These are phyloP conservation scores for Megaceryle torquata DNA, from an alignment of 2,113 vertebrate genomes.

Conservation along the genomic window DNA sequence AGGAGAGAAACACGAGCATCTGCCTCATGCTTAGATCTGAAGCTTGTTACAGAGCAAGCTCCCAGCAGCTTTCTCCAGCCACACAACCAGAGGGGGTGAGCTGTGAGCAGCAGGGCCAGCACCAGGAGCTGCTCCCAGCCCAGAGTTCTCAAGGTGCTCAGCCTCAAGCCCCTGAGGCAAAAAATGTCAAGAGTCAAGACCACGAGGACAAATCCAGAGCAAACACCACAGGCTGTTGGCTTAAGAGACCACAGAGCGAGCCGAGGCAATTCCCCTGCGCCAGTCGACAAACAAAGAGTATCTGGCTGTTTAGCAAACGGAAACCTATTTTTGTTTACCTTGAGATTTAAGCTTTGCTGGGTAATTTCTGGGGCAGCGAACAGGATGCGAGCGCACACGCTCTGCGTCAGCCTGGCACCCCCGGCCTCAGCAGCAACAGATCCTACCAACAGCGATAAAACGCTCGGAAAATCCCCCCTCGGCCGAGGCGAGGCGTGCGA, in stretches of 20 bases:
- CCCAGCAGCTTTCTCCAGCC: background rate
- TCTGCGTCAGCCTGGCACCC: background rate
- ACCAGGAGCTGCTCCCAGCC: background rate
- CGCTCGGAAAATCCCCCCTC: background rate
- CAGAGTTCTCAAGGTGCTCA: background rate
- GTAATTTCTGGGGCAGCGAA: background rate
- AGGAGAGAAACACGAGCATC: background rate
- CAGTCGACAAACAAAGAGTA: background rate
- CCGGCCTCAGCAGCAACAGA: background rate
- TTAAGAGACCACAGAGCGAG: background rate
- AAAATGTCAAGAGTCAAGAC: background rate
- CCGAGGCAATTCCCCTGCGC: background rate
- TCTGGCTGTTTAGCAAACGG: background rate
- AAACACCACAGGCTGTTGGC: accelerated
- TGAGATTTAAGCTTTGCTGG: accelerated
- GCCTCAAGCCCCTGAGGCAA: background rate
- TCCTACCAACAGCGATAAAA: background rate
- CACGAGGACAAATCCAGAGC: background rate
- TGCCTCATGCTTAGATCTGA: background rate
- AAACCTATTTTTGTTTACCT: background rate
- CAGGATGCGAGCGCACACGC: background rate
- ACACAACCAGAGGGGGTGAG: accelerated
- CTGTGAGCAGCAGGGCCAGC: background rate
- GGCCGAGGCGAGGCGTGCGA: accelerated
- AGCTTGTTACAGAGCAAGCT: background rate